Conservation (phyloP, 2,888 invertebrate species). For the Megaustenia siamemsis region DNA sequence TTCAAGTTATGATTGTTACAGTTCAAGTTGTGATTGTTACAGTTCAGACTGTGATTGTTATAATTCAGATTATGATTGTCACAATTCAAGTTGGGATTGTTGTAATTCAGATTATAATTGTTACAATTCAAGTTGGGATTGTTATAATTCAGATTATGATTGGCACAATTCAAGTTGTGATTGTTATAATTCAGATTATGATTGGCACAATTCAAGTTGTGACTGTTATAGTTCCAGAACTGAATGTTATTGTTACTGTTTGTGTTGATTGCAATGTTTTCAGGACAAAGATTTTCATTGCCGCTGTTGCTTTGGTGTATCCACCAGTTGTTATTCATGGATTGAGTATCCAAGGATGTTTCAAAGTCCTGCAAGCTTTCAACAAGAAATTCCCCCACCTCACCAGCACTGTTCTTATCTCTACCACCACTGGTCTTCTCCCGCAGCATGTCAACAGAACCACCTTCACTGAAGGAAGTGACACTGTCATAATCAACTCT, state of each 20-base stretch:
- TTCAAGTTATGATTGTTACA: too few species aligned
- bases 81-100: not conserved
- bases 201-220: too few species aligned
- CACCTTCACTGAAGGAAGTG: not conserved
- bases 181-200: too few species aligned
- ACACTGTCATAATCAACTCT: not conserved
- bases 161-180: too few species aligned
- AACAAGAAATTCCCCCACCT: not conserved
- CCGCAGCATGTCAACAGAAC: not conserved
- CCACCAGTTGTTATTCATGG: not conserved
- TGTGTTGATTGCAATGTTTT: not conserved
- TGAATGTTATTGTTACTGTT: not conserved
- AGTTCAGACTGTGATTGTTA: too few species aligned
- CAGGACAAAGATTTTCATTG: not conserved
- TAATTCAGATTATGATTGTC: too few species aligned
- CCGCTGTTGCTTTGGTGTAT: not conserved
- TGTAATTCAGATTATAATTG: not conserved
- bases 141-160: not conserved
- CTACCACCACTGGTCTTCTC: not conserved
- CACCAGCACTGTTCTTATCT: not conserved
- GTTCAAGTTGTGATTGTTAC: too few species aligned
- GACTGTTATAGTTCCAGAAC: too few species aligned
- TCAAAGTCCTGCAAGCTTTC: not conserved
- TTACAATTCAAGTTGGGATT: not conserved
- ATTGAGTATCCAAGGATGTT: not conserved